These are phyloP conservation scores for Carapus acus DNA, from an alignment of 2,797 vertebrate genomes.

Conservation along the genomic window DNA sequence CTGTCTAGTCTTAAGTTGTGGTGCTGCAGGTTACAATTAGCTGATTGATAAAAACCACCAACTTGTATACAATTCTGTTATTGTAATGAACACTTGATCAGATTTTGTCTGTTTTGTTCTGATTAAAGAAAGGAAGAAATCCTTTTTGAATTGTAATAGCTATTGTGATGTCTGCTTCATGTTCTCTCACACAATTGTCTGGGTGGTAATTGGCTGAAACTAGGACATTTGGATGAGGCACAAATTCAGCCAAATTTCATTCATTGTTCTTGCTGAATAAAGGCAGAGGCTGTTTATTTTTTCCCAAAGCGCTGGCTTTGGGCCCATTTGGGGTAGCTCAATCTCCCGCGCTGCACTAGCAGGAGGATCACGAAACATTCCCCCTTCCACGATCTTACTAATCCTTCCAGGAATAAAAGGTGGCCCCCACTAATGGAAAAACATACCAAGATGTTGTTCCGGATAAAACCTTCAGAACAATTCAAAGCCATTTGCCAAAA, in stretches of 20 bases:
- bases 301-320: conserved; percentile 21
- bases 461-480: conserved; percentile 24
- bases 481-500: conserved; percentile 20
- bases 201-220: conserved; percentile 27
- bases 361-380: conserved; percentile 42
- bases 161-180: conserved; percentile 3
- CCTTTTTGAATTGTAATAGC: conserved; percentile 24
- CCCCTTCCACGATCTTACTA: conserved; percentile 31
- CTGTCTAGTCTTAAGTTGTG: too few relatives aligned
- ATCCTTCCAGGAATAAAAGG: conserved; percentile 63
- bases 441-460: conserved; percentile 41
- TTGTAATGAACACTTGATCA: conserved; percentile 2
- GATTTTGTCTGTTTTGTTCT: background rate
- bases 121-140: conserved; percentile 15
- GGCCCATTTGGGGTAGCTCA: conserved; percentile 21
- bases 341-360: conserved; percentile 26
- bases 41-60: conserved; percentile 5
- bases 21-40: too few relatives aligned
- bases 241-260: conserved; percentile 17
- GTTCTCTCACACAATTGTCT: conserved; percentile 12
- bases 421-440: conserved; percentile 44
- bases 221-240: conserved; percentile 44
- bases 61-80: conserved; percentile 1
- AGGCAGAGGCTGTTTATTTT: conserved; percentile 28
- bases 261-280: conserved; percentile 30